phyloP scores from a whole-genome alignment of 2,888 invertebrate genomes.

The Nomada fabriciana region DNA sequence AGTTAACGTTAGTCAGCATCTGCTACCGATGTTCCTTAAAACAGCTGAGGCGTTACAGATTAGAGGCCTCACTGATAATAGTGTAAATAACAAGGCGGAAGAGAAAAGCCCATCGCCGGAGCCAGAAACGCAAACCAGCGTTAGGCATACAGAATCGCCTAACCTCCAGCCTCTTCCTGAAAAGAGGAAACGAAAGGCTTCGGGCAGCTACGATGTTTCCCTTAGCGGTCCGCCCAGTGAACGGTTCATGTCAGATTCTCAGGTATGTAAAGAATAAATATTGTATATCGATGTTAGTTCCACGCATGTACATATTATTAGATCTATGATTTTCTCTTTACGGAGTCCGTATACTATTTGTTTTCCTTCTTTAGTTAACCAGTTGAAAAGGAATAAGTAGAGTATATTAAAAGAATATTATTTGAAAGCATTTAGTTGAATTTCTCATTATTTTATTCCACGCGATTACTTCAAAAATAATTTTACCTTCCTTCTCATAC shows the following conservation, averaged over 20 bases:
- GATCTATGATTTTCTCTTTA: background rate
- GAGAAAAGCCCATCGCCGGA: constrained; percentile 80
- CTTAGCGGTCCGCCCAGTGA: constrained; percentile 87
- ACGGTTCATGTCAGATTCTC: constrained; percentile 89
- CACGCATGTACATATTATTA: background rate
- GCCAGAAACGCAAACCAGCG: constrained; percentile 77
- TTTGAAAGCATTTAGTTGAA: background rate
- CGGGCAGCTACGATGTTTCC: constrained; percentile 89
- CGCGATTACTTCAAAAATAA: background rate
- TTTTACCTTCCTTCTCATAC: background rate
- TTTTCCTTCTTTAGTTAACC: background rate
- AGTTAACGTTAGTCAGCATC: constrained; percentile 96
- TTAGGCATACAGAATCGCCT: constrained; percentile 80
- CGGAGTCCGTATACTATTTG: background rate
- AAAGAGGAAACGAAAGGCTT: constrained; percentile 88
- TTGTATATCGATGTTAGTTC: background rate
- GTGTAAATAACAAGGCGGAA: constrained; percentile 86
- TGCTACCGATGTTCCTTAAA: constrained; percentile 95
- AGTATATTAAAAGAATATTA: background rate
- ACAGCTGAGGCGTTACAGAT: constrained; percentile 96
- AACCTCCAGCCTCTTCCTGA: constrained; percentile 83
- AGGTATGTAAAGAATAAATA: constrained; percentile 84
- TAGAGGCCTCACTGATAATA: constrained; percentile 94
- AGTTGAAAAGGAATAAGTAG: background rate
- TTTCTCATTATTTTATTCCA: background rate